Conservation (phyloP, 2,113 vertebrate genomes). For the Cisticola juncidis region DNA sequence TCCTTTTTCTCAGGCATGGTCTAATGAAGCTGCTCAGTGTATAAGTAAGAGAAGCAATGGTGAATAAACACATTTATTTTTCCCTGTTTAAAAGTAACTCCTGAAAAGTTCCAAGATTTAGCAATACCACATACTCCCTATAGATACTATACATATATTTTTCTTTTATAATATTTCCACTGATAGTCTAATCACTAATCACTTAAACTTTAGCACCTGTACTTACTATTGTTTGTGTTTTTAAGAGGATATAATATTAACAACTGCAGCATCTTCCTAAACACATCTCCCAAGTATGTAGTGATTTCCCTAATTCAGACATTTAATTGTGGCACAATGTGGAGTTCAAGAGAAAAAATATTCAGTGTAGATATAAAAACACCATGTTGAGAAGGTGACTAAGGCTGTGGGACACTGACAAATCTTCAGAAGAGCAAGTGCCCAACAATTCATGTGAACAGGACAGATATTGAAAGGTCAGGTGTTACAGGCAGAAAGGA, state of each 20-base stretch:
- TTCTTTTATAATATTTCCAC: background rate
- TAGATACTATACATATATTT: background rate
- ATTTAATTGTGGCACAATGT: background rate
- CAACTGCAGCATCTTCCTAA: background rate
- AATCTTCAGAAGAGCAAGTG: background rate
- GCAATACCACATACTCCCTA: background rate
- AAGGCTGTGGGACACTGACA: background rate
- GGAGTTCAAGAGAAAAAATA: background rate
- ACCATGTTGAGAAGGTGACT: background rate
- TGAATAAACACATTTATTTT: background rate
- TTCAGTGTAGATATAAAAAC: background rate
- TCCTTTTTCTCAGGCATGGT: background rate
- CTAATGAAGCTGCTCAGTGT: background rate
- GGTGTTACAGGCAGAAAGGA: background rate
- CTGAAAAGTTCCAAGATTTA: background rate
- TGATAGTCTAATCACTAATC: background rate
- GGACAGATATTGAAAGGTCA: constrained; percentile 23
- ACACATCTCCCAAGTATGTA: background rate
- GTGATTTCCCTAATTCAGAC: background rate
- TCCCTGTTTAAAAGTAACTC: background rate
- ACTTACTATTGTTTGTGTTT: background rate
- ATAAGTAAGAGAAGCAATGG: background rate
- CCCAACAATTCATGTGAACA: background rate
- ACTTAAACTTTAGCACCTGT: background rate
- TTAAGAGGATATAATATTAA: background rate